Evolutionary conservation across 2,888 invertebrate genomes (phyloP).

Genomic region (Andrena camellia): DNA sequence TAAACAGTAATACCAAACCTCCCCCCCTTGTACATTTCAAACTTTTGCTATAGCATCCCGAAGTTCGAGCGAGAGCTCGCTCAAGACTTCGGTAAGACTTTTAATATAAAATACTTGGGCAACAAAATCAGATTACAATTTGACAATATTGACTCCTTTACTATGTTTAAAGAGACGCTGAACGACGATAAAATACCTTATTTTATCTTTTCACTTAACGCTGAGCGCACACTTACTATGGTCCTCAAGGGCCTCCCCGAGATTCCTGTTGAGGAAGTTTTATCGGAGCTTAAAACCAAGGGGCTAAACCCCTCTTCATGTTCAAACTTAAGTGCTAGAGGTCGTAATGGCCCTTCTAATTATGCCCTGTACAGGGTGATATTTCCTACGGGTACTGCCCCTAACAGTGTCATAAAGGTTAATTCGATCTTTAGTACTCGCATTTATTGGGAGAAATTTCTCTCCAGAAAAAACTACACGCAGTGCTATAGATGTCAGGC

Average conservation of each 20-base stretch:
- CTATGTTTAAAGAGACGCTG: neutral
- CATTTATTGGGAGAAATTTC: neutral
- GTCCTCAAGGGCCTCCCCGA: neutral
- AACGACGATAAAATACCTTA: neutral
- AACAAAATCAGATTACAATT: fast-evolving
- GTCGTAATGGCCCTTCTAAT: neutral
- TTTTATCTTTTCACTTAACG: neutral
- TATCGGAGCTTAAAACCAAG: neutral
- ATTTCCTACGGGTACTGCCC: neutral
- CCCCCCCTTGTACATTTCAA: neutral
- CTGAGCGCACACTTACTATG: neutral
- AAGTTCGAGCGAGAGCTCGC: neutral
- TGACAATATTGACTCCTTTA: neutral
- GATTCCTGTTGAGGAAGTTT: neutral
- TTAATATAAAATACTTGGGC: neutral
- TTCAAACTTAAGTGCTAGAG: neutral
- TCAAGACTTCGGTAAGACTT: neutral
- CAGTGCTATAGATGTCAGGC: neutral
- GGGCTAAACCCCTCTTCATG: neutral
- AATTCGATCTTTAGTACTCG: neutral
- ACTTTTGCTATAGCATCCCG: neutral
- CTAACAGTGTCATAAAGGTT: neutral
- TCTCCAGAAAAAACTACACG: neutral
- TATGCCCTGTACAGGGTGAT: neutral
- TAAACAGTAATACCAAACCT: fast-evolving